Conservation (phyloP, 2,113 vertebrate species). For the Percopsis transmontana region DNA sequence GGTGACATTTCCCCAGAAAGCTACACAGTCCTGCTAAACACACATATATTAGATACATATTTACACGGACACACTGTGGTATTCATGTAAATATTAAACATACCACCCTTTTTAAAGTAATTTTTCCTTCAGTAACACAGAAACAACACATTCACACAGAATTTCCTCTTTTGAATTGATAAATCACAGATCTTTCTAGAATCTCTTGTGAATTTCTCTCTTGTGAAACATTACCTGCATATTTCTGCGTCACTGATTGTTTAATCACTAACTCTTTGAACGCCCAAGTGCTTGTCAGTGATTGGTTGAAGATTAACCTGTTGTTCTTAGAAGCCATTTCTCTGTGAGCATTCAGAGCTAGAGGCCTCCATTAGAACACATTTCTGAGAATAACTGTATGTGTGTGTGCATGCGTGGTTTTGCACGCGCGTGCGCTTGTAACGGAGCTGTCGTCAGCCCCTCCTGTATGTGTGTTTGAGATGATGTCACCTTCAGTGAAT, state of each 20-base stretch:
- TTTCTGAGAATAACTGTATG: neutral
- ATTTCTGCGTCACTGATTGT: neutral
- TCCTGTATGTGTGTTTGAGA: conserved; percentile 27
- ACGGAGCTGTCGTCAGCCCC: conserved; percentile 8
- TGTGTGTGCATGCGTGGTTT: neutral
- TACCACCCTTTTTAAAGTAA: too few species aligned
- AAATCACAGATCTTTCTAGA: too few species aligned
- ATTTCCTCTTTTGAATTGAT: too few species aligned
- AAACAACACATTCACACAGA: too few species aligned
- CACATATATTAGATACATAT: too few species aligned
- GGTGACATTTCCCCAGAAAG: too few species aligned
- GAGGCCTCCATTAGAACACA: neutral
- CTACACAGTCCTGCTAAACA: too few species aligned
- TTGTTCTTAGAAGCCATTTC: neutral
- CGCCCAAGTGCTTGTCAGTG: neutral
- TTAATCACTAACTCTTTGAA: neutral
- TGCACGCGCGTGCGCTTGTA: neutral
- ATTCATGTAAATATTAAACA: too few species aligned
- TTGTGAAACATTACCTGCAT: neutral
- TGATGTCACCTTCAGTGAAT: conserved; percentile 39
- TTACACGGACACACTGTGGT: too few species aligned
- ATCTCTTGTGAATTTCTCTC: too few species aligned
- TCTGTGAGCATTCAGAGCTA: neutral
- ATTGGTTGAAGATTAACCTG: neutral
- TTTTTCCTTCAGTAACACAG: too few species aligned